Percentiles rank a stretch among this genome's conserved stretches.
Conservation (phyloP, 1,140 invertebrate species). For the Triops longicaudatus region DNA sequence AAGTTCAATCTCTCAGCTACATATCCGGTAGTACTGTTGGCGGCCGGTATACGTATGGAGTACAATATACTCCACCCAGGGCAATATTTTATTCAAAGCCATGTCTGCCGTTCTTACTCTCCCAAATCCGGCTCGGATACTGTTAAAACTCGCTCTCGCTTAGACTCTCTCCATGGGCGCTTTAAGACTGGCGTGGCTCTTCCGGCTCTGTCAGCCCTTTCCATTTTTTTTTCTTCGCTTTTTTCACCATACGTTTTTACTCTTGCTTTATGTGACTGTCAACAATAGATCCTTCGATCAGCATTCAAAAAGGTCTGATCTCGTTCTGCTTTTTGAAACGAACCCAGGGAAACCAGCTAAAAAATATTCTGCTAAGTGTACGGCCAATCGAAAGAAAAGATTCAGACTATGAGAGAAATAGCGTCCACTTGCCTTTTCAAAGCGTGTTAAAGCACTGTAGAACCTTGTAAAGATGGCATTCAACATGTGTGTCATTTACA, state of each 20-base stretch:
- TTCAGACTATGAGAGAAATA: too few species aligned
- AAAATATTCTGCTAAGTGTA: background rate
- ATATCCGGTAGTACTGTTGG: background rate
- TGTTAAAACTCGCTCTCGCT: background rate
- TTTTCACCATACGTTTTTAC: too few species aligned
- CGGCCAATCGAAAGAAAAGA: too few species aligned
- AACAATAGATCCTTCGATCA: constrained; percentile 7
- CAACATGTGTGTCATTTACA: too few species aligned
- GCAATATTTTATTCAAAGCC: constrained; percentile 3
- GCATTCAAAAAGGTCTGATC: background rate
- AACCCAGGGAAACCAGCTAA: background rate
- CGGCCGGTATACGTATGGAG: background rate
- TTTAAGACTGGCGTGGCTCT: background rate
- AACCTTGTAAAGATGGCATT: too few species aligned
- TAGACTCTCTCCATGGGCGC: background rate
- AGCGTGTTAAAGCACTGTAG: too few species aligned
- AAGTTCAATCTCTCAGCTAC: constrained; percentile 1
- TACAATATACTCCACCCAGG: background rate
- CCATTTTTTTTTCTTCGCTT: too few species aligned
- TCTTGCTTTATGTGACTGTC: background rate
- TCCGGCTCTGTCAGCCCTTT: background rate
- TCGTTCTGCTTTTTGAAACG: background rate
- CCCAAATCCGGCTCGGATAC: constrained; percentile 1
- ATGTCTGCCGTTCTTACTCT: background rate
- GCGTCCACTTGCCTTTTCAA: too few species aligned